Percentiles rank a stretch among this genome's conserved stretches.
phyloP scores from a whole-genome alignment of 2,797 vertebrate genomes.

The Spondyliosoma cantharus region DNA sequence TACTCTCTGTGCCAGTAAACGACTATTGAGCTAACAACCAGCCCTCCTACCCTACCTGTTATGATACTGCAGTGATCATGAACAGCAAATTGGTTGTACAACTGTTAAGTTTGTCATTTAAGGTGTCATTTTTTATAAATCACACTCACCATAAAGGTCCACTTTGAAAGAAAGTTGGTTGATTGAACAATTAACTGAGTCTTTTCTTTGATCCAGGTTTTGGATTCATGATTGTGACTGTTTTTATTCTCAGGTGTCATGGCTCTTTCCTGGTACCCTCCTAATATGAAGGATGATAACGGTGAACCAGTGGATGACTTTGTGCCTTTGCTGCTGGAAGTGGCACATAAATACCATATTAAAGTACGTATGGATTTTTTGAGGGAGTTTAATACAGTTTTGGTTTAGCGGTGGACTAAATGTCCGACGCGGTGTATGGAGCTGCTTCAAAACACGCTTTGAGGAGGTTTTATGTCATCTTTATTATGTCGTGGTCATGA shows the following conservation, averaged over 20 bases:
- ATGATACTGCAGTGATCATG: background rate
- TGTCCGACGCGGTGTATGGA: background rate
- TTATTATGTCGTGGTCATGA: background rate
- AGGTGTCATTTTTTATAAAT: background rate
- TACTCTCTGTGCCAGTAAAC: background rate
- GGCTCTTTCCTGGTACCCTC: constrained; percentile 96
- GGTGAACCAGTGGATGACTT: constrained; percentile 89
- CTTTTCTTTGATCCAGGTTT: background rate
- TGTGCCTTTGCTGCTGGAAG: constrained; percentile 90
- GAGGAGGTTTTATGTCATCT: background rate
- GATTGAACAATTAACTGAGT: background rate
- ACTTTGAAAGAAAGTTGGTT: too few relatives aligned
- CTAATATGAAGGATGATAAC: constrained; percentile 89
- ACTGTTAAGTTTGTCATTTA: background rate
- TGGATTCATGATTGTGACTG: background rate
- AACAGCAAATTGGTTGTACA: background rate
- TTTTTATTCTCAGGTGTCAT: constrained; percentile 87
- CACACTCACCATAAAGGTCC: too few relatives aligned
- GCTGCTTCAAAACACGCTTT: background rate
- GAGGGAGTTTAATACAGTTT: background rate
- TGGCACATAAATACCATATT: constrained; percentile 92
- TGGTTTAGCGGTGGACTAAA: background rate
- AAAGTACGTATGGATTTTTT: constrained; percentile 85
- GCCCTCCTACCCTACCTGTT: too few relatives aligned
- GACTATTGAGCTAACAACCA: background rate